Evolutionary conservation across 2,888 invertebrate genomes (phyloP), one percentile per base, ranked within the genome.

Genomic region (Sinotaia quadrata): DNA sequence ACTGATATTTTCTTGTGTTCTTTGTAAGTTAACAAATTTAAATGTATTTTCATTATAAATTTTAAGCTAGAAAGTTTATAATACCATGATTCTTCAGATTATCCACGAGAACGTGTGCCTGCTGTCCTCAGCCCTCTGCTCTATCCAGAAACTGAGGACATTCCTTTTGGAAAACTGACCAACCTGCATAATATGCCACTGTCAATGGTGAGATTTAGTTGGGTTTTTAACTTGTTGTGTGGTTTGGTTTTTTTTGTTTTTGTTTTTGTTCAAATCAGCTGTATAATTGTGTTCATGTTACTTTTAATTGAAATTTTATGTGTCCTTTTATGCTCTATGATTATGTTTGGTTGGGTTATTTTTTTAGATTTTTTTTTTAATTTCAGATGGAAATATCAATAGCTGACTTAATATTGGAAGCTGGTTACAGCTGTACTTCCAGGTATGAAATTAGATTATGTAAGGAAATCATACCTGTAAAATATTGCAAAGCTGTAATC

Each of bases 381-480:
- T 75, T 76, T 33, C 78, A 89, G 88, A 82, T 87, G 81, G 88
- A 88, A 69, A 83, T 83, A 27, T 86, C 89, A 10, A 75, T 90
- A 85, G 93, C 95, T 75, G 97, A 97, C 85, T 91, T 97, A 84
- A 93, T 98, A 83, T 92, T 94, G 87, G 98, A 98, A 89, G 92
- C 97, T 85, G 96, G 98, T 66, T 96, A 95, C 89, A 91, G 92
- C 78, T 96, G 97, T 87, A 97, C 97, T 67, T 90, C 92, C 65
- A 87, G 80, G 88, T 56, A 33, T n/a, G n/a, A n/a, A n/a, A n/a
- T n/a, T n/a, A n/a, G n/a, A n/a, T n/a, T n/a, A n/a, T n/a, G n/a
- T n/a, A n/a, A n/a, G n/a, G n/a, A n/a, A n/a, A n/a, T n/a, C n/a
- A n/a, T n/a, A n/a, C n/a, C n/a, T n/a, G n/a, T n/a, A n/a, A n/a